Percentiles rank a stretch among this genome's conserved stretches.
These are phyloP conservation scores for Toxonevra muliebris DNA, from an alignment of 2,888 invertebrate species.

Conservation along the genomic window DNA sequence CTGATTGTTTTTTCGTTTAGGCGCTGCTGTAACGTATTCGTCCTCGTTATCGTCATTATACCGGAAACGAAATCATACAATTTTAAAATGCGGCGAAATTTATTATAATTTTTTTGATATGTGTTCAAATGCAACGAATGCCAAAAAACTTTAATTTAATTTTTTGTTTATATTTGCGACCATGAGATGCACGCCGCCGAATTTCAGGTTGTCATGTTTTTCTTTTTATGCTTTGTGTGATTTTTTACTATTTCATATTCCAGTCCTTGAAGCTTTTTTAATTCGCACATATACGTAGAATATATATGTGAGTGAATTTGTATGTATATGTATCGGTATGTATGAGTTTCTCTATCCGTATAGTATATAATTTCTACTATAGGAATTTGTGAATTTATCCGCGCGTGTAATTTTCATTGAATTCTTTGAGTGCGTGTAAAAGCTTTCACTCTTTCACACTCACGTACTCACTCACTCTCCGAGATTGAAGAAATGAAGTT, in stretches of 20 bases:
- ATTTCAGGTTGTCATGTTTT: background rate
- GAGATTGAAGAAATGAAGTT: constrained; percentile 39
- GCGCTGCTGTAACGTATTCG: too few species aligned
- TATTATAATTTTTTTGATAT: too few species aligned
- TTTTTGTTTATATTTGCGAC: background rate
- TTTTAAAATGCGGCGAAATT: too few species aligned
- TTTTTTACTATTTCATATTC: constrained; percentile 30
- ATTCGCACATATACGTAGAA: constrained; percentile 44
- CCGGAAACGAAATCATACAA: too few species aligned
- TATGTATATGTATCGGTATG: constrained; percentile 8
- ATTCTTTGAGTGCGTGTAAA: constrained; percentile 27
- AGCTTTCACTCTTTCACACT: constrained; percentile 10
- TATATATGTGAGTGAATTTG: constrained; percentile 26
- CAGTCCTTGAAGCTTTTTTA: constrained; percentile 53
- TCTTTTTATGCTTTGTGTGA: background rate
- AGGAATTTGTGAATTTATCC: constrained; percentile 49
- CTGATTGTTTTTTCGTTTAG: constrained; percentile 11
- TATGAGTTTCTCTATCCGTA: constrained; percentile 41
- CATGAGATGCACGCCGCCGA: background rate
- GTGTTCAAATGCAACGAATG: too few species aligned
- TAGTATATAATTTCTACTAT: constrained; percentile 45
- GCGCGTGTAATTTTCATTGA: constrained; percentile 52
- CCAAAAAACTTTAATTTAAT: too few species aligned
- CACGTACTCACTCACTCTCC: background rate
- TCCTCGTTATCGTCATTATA: too few species aligned